Base-by-base conservation (phyloP, 1,140 invertebrate genomes). In the Eciton burchellii region DNA sequence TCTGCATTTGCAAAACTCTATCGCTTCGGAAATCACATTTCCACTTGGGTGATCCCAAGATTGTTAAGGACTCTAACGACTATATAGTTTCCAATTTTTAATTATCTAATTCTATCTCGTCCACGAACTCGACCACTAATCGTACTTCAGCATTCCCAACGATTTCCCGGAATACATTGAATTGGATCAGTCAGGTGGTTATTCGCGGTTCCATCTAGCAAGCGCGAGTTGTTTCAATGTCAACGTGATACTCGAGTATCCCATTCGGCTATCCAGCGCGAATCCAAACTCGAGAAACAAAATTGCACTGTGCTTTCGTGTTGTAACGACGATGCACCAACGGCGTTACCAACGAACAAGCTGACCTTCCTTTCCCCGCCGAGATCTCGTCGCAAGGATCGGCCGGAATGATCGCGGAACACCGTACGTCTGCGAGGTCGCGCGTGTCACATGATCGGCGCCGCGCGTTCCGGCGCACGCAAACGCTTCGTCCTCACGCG, bases 371-470 rank as follows among this genome's bases (percentile, higher is more conserved):
- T 43, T 47, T 24, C 24, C 72, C 26, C 26, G 60, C 71, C 60
- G 60, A 11, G 43, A 35, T 14, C 5, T 68, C 82, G 57, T 83
- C 35, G 43, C 47, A 54, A 29, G 29, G 35, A 35, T 35, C 35
- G 35, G 6, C 35, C 35, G 35, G 35, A 35, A 35, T 2, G 35
- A 6, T 60, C 57, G 74, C 74, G 74, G 74, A 52, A 43, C 16
- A 57, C 66, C 43, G 47, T 83, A 60, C 83, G n/a, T 43, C 45
- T 66, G 45, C 84, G 82, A 83, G 45, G 71, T 76, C 65, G 45
- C 72, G 66, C 60, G 70, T 41, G 54, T 76, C 72, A 76, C 72
- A 76, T 76, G 72, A 63, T 76, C 72, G 35, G 35, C 6, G 35
- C 35, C 35, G 35, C 35, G 35, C 35, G 35, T 35, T 35, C 35